Conservation (phyloP, 1,140 invertebrate species). For the Proales similis region DNA sequence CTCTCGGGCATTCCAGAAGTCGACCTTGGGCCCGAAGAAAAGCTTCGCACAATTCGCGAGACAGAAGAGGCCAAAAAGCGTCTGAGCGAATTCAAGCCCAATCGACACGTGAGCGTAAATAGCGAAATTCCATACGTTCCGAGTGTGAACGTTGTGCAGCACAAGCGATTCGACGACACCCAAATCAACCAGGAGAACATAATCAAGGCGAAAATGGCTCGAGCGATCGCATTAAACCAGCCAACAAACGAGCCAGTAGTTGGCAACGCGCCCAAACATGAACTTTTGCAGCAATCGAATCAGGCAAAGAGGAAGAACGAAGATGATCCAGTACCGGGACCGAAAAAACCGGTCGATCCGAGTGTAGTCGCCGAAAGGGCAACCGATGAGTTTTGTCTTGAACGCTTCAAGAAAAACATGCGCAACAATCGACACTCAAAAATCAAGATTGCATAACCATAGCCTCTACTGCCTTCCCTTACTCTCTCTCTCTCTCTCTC, state of each 20-base stretch:
- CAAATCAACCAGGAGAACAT: constrained; percentile 9
- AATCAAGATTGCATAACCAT: constrained; percentile 33
- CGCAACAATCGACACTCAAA: constrained; percentile 9
- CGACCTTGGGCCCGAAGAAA: constrained; percentile 93
- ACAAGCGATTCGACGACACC: constrained; percentile 27
- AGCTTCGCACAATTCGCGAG: constrained; percentile 93
- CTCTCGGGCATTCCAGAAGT: constrained; percentile 99
- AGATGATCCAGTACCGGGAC: neutral
- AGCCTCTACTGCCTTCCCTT: no score
- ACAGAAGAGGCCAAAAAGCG: constrained; percentile 84
- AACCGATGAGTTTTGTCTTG: constrained; percentile 28
- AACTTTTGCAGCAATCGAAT: neutral
- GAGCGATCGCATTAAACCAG: no score
- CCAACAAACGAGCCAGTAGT: constrained; percentile 33
- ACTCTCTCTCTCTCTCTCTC: no score
- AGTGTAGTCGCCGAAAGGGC: neutral
- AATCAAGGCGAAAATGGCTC: neutral
- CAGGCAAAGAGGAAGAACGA: constrained; percentile 25
- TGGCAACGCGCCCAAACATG: constrained; percentile 30
- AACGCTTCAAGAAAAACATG: constrained; percentile 36
- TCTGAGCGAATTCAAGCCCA: neutral
- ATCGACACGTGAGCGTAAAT: neutral
- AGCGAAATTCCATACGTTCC: constrained; percentile 1
- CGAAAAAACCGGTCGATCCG: constrained; percentile 13
- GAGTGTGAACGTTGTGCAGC: constrained; percentile 32